These are phyloP conservation scores for Elachura formosa DNA, from an alignment of 2,113 vertebrate species.

Conservation along the genomic window DNA sequence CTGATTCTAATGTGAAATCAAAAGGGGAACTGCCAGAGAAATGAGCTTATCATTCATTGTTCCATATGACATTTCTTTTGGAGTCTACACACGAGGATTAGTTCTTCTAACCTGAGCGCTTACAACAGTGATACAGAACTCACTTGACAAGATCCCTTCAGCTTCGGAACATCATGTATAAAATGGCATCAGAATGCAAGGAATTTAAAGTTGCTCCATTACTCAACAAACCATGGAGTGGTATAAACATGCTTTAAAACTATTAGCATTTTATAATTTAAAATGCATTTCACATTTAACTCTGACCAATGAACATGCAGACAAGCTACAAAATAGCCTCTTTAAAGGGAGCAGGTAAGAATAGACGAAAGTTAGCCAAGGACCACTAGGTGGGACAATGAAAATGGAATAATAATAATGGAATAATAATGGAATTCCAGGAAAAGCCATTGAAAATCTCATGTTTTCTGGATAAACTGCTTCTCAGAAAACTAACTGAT, in stretches of 20 bases:
- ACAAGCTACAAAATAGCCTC: background rate
- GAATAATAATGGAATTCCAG: background rate
- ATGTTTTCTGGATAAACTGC: background rate
- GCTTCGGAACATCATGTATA: background rate
- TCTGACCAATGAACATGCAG: background rate
- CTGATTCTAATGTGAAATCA: background rate
- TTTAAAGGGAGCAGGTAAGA: background rate
- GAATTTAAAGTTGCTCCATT: background rate
- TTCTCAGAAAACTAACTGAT: background rate
- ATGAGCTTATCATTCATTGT: background rate
- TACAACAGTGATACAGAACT: background rate
- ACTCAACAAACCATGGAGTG: background rate
- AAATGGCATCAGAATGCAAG: background rate
- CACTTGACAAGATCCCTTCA: background rate
- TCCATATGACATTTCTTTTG: background rate
- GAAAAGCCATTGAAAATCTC: rapidly evolving
- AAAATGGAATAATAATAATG: background rate
- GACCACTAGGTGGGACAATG: background rate
- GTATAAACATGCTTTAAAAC: background rate
- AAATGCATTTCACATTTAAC: background rate
- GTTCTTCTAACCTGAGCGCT: background rate
- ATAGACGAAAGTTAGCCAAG: background rate
- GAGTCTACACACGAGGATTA: background rate
- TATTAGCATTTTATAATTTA: background rate
- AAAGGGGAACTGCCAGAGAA: background rate